phyloP scores from a whole-genome alignment of 2,113 vertebrate genomes.

The Mesoclemmys tuberculata region DNA sequence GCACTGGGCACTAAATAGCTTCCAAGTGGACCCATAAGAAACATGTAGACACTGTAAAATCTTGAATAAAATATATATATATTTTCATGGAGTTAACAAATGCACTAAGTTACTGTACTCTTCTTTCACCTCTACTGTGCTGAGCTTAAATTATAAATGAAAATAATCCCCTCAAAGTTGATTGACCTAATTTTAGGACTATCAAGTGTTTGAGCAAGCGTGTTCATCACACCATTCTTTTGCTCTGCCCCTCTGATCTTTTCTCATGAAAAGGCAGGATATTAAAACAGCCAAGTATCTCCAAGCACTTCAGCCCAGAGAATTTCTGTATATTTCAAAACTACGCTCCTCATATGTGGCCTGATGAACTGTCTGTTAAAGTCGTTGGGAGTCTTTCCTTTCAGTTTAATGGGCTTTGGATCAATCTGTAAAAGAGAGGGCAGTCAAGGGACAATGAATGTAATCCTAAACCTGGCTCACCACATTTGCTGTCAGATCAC shows the following conservation, averaged over 20 bases:
- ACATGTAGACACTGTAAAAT: not conserved
- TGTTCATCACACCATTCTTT: not conserved
- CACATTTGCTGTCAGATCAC: not conserved
- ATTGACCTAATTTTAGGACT: not conserved
- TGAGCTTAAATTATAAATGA: not conserved
- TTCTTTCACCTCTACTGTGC: not conserved
- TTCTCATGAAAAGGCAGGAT: not conserved
- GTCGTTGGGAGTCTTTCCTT: not conserved
- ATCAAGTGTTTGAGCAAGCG: not conserved
- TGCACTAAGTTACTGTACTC: not conserved
- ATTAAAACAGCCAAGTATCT: not conserved
- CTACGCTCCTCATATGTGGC: not conserved
- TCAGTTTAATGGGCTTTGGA: not conserved
- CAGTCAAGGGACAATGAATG: fast-evolving
- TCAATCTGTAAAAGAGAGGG: not conserved
- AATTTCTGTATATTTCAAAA: not conserved
- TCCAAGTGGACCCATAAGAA: not conserved
- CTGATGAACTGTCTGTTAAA: not conserved
- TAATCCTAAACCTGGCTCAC: not conserved
- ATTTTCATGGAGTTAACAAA: not conserved
- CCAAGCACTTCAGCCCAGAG: not conserved
- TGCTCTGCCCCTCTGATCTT: not conserved
- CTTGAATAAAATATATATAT: not conserved
- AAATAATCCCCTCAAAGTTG: not conserved
- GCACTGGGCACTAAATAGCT: not conserved